These are phyloP conservation scores for Leucophora obtusa DNA, from an alignment of 2,888 invertebrate genomes.

Conservation along the genomic window DNA sequence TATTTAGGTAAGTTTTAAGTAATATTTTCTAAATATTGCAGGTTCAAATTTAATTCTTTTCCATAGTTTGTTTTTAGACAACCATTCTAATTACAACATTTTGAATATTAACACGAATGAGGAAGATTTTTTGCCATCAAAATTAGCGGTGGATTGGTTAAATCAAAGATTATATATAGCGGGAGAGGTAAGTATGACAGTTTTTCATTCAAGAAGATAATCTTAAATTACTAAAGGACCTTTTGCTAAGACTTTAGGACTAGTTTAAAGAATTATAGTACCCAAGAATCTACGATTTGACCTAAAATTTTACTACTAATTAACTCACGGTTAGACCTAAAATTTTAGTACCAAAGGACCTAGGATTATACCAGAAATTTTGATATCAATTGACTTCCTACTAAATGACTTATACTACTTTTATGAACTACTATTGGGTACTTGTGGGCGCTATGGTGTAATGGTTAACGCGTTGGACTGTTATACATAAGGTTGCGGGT, in stretches of 20 bases:
- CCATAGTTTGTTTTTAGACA: slow-evolving; percentile 55
- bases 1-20: slow-evolving; percentile 78
- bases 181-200: slow-evolving; percentile 81
- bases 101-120: slow-evolving; percentile 82
- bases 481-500: too few relatives aligned
- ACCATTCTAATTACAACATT: slow-evolving; percentile 68
- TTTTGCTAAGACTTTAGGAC: too few relatives aligned
- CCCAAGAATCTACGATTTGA: neutral
- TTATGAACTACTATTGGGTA: too few relatives aligned
- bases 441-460: too few relatives aligned
- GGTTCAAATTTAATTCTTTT: neutral
- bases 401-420: too few relatives aligned
- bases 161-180: slow-evolving; percentile 90
- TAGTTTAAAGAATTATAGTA: too few relatives aligned
- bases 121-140: slow-evolving; percentile 82
- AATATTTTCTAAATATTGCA: neutral
- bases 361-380: too few relatives aligned
- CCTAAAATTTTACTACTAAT: neutral
- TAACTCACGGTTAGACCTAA: too few relatives aligned
- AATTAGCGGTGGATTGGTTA: slow-evolving; percentile 92
- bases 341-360: too few relatives aligned
- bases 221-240: neutral
- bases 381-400: too few relatives aligned
- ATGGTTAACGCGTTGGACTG: too few relatives aligned
- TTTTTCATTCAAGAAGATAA: neutral